Conservation (phyloP, 2,888 invertebrate genomes). For the Scaptomyza tumidula region DNA sequence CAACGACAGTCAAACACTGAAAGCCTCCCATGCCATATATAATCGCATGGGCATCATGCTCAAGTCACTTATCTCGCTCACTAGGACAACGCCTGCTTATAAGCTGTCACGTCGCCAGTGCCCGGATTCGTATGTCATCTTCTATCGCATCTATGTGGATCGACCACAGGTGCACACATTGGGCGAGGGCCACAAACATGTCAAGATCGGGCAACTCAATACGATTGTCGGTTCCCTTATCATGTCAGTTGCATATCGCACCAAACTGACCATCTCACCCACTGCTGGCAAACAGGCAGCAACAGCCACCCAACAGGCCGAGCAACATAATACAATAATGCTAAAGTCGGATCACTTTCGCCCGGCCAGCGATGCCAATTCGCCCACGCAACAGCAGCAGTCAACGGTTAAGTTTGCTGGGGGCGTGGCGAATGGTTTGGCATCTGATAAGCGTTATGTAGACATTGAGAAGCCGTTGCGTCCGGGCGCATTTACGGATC, state of each 20-base stretch:
- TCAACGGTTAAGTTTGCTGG: constrained; percentile 76
- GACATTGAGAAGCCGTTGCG: constrained; percentile 90
- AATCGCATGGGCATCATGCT: constrained; percentile 96
- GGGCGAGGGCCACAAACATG: constrained; percentile 92
- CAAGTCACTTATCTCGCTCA: constrained; percentile 94
- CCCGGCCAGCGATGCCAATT: constrained; percentile 61
- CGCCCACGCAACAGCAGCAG: constrained; percentile 84
- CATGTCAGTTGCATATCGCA: constrained; percentile 93
- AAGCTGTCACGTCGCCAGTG: constrained; percentile 95
- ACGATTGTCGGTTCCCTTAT: constrained; percentile 94
- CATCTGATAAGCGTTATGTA: constrained; percentile 87
- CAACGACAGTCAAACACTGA: constrained; percentile 81
- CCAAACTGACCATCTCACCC: constrained; percentile 95
- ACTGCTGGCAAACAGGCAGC: constrained; percentile 86
- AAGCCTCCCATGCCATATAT: constrained; percentile 93
- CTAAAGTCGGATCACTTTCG: constrained; percentile 96
- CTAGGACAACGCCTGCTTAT: constrained; percentile 96
- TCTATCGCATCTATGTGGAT: constrained; percentile 93
- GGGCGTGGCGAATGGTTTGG: constrained; percentile 69
- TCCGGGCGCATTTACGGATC: constrained; percentile 91
- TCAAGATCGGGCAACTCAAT: constrained; percentile 93
- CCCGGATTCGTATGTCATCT: constrained; percentile 94
- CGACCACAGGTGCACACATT: constrained; percentile 90
- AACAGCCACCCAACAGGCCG: constrained; percentile 75
- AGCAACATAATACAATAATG: constrained; percentile 88